phyloP scores from a whole-genome alignment of 1,140 invertebrate species.

The Sitophilus oryzae region DNA sequence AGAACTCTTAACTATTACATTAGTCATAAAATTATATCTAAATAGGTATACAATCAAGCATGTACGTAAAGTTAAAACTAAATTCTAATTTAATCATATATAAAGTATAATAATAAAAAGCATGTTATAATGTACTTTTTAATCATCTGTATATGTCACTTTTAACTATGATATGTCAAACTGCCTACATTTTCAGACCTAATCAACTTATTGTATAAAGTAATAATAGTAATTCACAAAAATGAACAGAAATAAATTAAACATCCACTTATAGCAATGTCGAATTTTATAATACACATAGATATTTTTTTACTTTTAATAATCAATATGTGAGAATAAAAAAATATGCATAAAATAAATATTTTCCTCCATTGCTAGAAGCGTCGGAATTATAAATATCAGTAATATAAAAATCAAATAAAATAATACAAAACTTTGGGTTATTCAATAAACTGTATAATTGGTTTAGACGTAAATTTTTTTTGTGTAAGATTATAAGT shows the following conservation, averaged over 20 bases:
- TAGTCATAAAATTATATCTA: constrained; percentile 5
- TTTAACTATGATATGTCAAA: constrained; percentile 3
- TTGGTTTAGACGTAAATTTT: constrained; percentile 7
- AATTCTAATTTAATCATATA: constrained; percentile 7
- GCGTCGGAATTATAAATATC: not conserved
- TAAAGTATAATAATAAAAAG: constrained; percentile 1
- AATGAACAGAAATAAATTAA: too few relatives aligned
- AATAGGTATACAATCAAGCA: not conserved
- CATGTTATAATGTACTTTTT: not conserved
- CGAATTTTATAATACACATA: too few relatives aligned
- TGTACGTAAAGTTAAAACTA: constrained; percentile 4
- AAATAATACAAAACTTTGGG: not conserved
- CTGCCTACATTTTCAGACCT: constrained; percentile 6
- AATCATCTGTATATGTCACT: not conserved
- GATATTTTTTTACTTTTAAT: too few relatives aligned
- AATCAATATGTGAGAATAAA: too few relatives aligned
- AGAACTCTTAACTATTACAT: not conserved
- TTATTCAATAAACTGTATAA: constrained; percentile 11
- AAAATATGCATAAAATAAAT: too few relatives aligned
- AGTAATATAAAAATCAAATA: not conserved
- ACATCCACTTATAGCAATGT: too few relatives aligned
- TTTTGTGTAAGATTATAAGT: not conserved
- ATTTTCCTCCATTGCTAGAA: too few relatives aligned
- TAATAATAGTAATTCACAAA: too few relatives aligned
- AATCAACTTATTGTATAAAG: too few relatives aligned